A percentile compares a stretch with the other conserved stretches of the same genome.
These are phyloP conservation scores for Cryptops parisi DNA, from an alignment of 2,888 invertebrate genomes.

Conservation along the genomic window DNA sequence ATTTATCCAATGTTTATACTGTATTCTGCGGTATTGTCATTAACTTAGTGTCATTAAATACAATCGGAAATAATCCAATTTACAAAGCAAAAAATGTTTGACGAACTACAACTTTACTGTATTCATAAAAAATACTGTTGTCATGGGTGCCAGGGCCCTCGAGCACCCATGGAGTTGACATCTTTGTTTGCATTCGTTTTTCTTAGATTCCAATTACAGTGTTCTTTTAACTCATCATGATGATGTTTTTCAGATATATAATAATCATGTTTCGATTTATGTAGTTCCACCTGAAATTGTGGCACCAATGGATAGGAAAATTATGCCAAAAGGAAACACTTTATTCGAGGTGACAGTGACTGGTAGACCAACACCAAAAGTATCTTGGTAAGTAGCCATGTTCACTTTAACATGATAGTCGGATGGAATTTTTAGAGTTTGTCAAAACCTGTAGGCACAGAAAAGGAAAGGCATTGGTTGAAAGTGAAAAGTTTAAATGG, in stretches of 20 bases:
- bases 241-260: neutral
- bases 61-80: too few species aligned
- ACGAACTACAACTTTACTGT: too few species aligned
- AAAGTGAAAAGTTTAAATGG: conserved; percentile 19
- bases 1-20: too few species aligned
- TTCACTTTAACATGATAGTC: neutral
- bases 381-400: conserved; percentile 14
- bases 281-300: conserved; percentile 16
- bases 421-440: neutral
- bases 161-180: too few species aligned
- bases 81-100: too few species aligned
- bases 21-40: too few species aligned
- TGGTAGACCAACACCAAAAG: conserved; percentile 14
- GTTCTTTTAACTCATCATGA: too few species aligned
- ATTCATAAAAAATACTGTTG: too few species aligned
- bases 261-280: neutral
- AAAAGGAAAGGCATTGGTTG: conserved; percentile 46
- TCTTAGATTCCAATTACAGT: too few species aligned
- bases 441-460: conserved; percentile 40
- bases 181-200: too few species aligned
- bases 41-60: too few species aligned
- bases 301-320: conserved; percentile 15
- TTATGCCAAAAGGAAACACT: conserved; percentile 15
- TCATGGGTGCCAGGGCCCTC: too few species aligned
- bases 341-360: conserved; percentile 15